phyloP scores from a whole-genome alignment of 2,888 invertebrate genomes.

The Pantelozetes paolii region DNA sequence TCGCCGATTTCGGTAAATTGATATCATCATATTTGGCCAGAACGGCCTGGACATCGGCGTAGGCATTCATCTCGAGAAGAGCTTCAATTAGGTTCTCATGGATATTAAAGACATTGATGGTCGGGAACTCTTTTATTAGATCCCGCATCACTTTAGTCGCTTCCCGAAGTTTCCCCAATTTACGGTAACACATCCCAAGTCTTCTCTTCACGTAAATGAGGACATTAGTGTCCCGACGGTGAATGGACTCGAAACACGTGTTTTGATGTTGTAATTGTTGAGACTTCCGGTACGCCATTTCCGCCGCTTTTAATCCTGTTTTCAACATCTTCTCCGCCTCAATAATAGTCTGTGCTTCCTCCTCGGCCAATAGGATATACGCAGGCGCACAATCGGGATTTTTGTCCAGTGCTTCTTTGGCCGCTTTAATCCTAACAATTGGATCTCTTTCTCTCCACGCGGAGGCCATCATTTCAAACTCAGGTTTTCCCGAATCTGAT shows the following conservation, averaged over 20 bases:
- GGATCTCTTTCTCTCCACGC: constrained; percentile 95
- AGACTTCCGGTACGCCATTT: constrained; percentile 72
- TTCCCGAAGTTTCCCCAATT: constrained; percentile 86
- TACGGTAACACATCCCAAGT: constrained; percentile 94
- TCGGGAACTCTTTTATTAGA: constrained; percentile 89
- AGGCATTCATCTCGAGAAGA: constrained; percentile 88
- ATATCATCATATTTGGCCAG: constrained; percentile 87
- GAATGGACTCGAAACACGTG: constrained; percentile 67
- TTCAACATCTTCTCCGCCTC: constrained; percentile 80
- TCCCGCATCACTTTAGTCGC: constrained; percentile 95
- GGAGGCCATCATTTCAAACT: constrained; percentile 90
- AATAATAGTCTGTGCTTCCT: constrained; percentile 85
- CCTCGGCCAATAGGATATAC: constrained; percentile 89
- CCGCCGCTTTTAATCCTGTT: constrained; percentile 77
- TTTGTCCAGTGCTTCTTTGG: constrained; percentile 76
- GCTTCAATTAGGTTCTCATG: constrained; percentile 96
- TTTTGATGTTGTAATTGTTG: constrained; percentile 75
- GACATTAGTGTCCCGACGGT: constrained; percentile 81
- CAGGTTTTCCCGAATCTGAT: constrained; percentile 75
- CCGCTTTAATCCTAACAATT: constrained; percentile 81
- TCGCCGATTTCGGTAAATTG: constrained; percentile 86
- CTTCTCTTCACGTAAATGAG: constrained; percentile 88
- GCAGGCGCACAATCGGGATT: constrained; percentile 91
- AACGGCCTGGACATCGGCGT: constrained; percentile 91
- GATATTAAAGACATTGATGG: constrained; percentile 85